Evolutionary conservation across 1,140 invertebrate genomes (phyloP).

Genomic region (Drosophila nannoptera): DNA sequence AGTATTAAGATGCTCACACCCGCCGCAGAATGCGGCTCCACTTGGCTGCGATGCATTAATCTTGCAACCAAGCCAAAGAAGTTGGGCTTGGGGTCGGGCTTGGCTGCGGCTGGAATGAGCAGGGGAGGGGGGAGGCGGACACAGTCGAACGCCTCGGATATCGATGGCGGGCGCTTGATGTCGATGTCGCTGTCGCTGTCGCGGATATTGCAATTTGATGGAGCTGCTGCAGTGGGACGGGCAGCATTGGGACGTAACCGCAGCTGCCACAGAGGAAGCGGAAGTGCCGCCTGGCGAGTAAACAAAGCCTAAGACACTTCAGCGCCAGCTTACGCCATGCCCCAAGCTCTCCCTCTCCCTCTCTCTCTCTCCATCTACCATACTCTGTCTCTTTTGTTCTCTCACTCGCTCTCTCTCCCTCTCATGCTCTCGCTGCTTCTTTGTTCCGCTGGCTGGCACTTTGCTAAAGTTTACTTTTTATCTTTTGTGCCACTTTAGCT

Average conservation of each 20-base stretch:
- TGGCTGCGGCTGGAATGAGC: not conserved
- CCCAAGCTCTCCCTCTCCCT: not conserved
- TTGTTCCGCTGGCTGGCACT: slow-evolving; percentile 8
- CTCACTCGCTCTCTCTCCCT: not conserved
- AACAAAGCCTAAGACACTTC: slow-evolving; percentile 67
- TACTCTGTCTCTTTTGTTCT: not conserved
- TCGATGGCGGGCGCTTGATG: slow-evolving; percentile 59
- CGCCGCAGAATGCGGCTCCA: slow-evolving; percentile 5
- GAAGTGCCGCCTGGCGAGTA: slow-evolving; percentile 48
- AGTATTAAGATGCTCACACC: slow-evolving; percentile 65
- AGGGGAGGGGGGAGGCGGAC: too few species aligned
- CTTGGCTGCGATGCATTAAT: slow-evolving; percentile 68
- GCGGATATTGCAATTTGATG: slow-evolving; percentile 76
- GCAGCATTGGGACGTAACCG: slow-evolving; percentile 21
- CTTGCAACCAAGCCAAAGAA: slow-evolving; percentile 41
- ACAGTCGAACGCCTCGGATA: slow-evolving; percentile 44
- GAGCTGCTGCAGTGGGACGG: slow-evolving; percentile 40
- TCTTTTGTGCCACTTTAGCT: slow-evolving; percentile 54
- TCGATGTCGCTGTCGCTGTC: slow-evolving; percentile 57
- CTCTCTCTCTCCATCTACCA: not conserved
- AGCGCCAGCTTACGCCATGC: slow-evolving; percentile 30
- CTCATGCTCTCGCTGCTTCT: not conserved
- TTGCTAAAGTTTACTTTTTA: slow-evolving; percentile 66
- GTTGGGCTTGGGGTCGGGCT: not conserved
- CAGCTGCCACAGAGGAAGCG: slow-evolving; percentile 31